Base-by-base conservation (phyloP, 2,797 vertebrate species). In the Alexandromys oeconomus region DNA sequence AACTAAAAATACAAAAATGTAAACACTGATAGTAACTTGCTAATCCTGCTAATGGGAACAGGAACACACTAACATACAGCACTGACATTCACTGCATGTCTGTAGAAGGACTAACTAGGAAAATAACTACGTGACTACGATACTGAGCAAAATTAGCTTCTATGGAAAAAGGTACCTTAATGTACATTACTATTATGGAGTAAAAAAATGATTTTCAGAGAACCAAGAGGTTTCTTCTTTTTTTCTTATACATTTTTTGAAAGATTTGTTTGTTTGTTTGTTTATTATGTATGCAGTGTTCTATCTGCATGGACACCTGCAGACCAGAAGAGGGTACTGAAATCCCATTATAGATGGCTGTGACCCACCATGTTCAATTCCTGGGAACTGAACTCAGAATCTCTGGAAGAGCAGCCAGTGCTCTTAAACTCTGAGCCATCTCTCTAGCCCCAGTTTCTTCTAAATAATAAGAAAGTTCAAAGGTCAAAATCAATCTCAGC, bases 391-490 rank as follows among this genome's bases (percentile, higher is more conserved):
- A 59, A 59, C 57, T 59, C 57, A 59, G 57, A 59, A 59, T 23
- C 21, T 59, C 57, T 59, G 7, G 57, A 59, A 59, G 57, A 59
- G 57, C 57, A 59, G 21, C 19, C 57, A 59, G 57, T 59, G 57
- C 21, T 59, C 57, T 59, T 59, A 59, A 59, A 21, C 21, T 59
- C 57, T 59, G 57, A 59, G 57, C 21, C 57, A 59, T 59, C 57
- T 23, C 57, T 59, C 57, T 59, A 59, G 57, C 57, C 57, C 57
- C 7, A 19, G 31, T 25, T 90, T 34, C 21, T 92, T 40, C 76
- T 89, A 25, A 93, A 90, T 4, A 65, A 65, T 85, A 88, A 95
- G 21, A n/a, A 94, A 97, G n/a, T 79, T 88, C 71, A 89, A 92
- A 96, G 46, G 79, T 78, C 63, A 87, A 89, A 95, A 95, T 59